These are phyloP conservation scores for Cephus pulcher DNA, from an alignment of 2,888 invertebrate genomes.

Conservation along the genomic window DNA sequence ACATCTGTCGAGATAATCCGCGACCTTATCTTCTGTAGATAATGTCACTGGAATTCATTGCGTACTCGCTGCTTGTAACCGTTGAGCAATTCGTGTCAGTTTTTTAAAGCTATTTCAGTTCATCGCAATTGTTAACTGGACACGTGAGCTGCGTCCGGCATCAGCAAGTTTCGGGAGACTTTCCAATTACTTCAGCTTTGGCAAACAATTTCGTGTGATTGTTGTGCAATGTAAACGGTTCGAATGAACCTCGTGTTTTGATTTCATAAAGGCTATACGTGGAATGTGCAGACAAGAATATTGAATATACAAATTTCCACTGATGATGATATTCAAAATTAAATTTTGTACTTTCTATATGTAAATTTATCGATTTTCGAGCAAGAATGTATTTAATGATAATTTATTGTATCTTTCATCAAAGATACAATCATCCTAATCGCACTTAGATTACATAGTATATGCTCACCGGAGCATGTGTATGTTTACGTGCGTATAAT, in stretches of 20 bases:
- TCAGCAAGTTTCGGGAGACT: neutral
- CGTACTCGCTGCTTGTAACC: neutral
- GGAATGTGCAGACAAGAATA: neutral
- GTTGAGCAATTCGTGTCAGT: neutral
- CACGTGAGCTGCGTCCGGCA: neutral
- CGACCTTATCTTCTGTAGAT: neutral
- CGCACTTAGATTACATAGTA: neutral
- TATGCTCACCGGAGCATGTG: neutral
- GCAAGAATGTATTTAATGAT: neutral
- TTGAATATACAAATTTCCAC: neutral
- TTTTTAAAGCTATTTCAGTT: neutral
- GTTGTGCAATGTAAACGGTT: neutral
- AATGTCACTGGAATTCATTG: neutral
- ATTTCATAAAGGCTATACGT: neutral
- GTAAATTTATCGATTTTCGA: neutral
- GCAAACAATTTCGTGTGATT: neutral
- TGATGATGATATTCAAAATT: neutral
- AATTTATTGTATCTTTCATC: neutral
- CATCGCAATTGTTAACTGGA: neutral
- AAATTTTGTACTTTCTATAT: neutral
- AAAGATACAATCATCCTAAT: neutral
- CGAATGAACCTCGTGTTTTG: neutral
- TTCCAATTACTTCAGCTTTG: constrained; percentile 1
- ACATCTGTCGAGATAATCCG: neutral
- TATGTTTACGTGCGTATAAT: neutral